phyloP scores from a whole-genome alignment of 2,797 vertebrate genomes.

The Hylomyscus alleni region DNA sequence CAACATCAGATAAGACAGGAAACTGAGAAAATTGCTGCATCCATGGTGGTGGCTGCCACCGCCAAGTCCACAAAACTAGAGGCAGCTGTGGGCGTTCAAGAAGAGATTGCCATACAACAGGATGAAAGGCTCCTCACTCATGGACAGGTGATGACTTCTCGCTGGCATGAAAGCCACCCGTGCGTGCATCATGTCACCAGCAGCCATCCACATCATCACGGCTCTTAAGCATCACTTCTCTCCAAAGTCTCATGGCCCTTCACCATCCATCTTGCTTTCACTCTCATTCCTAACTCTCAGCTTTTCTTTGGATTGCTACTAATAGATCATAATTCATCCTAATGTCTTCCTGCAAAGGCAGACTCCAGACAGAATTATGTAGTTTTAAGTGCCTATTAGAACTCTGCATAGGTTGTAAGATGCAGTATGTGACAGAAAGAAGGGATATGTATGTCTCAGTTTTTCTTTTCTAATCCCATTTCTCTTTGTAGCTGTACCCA shows the following conservation, averaged over 20 bases:
- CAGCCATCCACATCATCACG: constrained; percentile 32
- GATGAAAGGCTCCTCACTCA: constrained; percentile 87
- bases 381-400: not conserved
- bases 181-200: constrained; percentile 63
- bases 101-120: constrained; percentile 85
- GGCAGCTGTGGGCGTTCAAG: constrained; percentile 81
- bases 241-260: not conserved
- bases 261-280: constrained; percentile 13
- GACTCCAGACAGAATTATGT: not conserved
- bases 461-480: constrained; percentile 24
- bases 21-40: constrained; percentile 82
- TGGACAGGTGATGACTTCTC: constrained; percentile 88
- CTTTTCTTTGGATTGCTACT: constrained; percentile 64
- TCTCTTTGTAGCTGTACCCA: not conserved
- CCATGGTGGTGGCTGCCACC: constrained; percentile 79
- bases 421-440: not conserved
- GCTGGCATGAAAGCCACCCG: constrained; percentile 46
- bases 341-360: constrained; percentile 32
- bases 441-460: not conserved
- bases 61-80: constrained; percentile 79
- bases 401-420: not conserved
- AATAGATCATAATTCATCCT: constrained; percentile 35
- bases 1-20: constrained; percentile 87
- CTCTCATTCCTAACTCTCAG: constrained; percentile 57
- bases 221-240: constrained; percentile 36